These are phyloP conservation scores for Phylloscopus trochiloides DNA, from an alignment of 2,113 vertebrate genomes.

Conservation along the genomic window DNA sequence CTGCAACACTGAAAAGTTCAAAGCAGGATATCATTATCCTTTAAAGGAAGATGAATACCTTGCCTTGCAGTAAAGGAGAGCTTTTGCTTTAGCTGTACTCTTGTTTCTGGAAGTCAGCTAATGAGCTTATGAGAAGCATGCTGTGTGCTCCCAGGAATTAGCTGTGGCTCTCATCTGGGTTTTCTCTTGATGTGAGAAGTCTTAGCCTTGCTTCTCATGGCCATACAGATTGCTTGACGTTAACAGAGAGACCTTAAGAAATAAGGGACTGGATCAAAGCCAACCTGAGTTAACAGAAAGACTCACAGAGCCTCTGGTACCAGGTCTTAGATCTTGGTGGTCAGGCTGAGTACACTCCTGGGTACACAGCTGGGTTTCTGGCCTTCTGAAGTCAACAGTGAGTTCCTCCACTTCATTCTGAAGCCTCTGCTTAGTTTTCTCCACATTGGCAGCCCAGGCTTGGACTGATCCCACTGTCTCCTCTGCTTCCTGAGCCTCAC, in stretches of 20 bases:
- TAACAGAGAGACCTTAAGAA: not conserved
- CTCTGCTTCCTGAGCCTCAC: constrained; percentile 73
- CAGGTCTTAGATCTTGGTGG: not conserved
- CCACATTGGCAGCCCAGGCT: constrained; percentile 60
- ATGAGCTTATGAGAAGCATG: constrained; percentile 23
- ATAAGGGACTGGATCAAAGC: not conserved
- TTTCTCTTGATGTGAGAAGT: constrained; percentile 10
- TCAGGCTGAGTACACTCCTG: not conserved
- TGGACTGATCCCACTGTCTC: constrained; percentile 67
- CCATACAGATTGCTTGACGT: not conserved
- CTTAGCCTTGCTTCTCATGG: not conserved
- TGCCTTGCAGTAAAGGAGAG: not conserved
- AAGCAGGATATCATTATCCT: constrained; percentile 46
- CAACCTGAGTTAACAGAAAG: not conserved
- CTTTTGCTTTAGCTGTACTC: constrained; percentile 2
- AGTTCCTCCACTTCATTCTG: constrained; percentile 76
- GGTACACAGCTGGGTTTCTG: not conserved
- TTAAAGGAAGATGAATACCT: constrained; percentile 43
- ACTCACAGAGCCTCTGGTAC: not conserved
- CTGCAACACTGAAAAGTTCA: constrained; percentile 3
- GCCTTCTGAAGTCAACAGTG: constrained; percentile 73
- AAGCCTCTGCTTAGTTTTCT: constrained; percentile 77
- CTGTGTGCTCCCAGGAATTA: constrained; percentile 14
- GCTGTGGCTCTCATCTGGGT: not conserved
- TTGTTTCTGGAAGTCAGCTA: constrained; percentile 40